These are phyloP conservation scores for Augochlorella aurata DNA, from an alignment of 2,888 invertebrate genomes.

Conservation along the genomic window DNA sequence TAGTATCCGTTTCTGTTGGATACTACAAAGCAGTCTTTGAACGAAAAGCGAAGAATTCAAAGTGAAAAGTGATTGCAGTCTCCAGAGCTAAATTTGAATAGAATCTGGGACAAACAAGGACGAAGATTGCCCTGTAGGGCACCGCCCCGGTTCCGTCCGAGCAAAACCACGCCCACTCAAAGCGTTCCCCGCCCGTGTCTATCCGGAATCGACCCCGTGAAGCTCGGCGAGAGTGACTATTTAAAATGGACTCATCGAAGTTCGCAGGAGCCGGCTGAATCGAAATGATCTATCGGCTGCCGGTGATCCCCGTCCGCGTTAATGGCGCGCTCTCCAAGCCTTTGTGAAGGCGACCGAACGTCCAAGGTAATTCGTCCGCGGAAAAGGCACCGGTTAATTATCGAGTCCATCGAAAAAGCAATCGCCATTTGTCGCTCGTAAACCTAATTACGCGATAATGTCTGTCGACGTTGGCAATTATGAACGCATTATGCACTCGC, in stretches of 20 bases:
- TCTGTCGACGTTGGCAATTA: slow-evolving; percentile 3
- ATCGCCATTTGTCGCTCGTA: slow-evolving; percentile 2
- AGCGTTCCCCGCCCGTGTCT: not conserved
- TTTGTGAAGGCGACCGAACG: slow-evolving; percentile 13
- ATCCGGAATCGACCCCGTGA: not conserved
- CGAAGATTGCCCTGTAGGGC: not conserved
- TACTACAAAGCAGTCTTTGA: too few species aligned
- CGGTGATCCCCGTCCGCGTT: slow-evolving; percentile 2
- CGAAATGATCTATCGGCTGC: not conserved
- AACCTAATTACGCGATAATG: slow-evolving; percentile 21
- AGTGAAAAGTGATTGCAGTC: too few species aligned
- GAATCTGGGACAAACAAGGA: not conserved
- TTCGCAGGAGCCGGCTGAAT: not conserved
- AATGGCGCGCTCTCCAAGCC: slow-evolving; percentile 7
- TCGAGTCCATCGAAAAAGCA: slow-evolving; percentile 17
- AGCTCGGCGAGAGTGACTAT: not conserved
- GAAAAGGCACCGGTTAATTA: slow-evolving; percentile 30
- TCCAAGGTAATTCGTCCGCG: slow-evolving; percentile 27
- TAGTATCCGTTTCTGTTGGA: too few species aligned
- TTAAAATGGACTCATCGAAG: not conserved
- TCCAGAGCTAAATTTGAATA: not conserved
- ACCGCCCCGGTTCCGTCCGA: not conserved
- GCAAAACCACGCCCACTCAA: not conserved
- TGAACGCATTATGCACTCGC: slow-evolving; percentile 14
- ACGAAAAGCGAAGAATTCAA: too few species aligned